Base-by-base conservation (phyloP, 2,797 vertebrate genomes). In the Setipinna tenuifilis region DNA sequence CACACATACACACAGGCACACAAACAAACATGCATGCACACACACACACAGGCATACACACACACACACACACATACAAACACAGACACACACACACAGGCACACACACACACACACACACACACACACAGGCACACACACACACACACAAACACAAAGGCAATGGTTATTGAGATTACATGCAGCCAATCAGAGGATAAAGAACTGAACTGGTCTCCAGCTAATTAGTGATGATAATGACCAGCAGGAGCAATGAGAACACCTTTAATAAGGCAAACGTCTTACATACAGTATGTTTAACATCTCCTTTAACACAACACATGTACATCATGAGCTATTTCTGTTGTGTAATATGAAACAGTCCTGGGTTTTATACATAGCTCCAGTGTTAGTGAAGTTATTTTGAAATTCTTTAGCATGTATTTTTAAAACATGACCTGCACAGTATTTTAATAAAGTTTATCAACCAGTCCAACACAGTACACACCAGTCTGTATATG, bases 1-100 rank as follows among this genome's bases (percentile, higher is more conserved):
- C 84, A 87, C n/a, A 83, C 57, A 84, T 57, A 87, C 54, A 87
- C 75, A 88, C 59, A 68, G 17, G 59, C 82, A 84, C 62, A 85
- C 54, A 28, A 12, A 17, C 12, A 58, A 3, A 16, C 54, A 58
- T 2, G 19, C 54, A 58, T 3, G 19, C 82, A 90, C 84, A 87
- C n/a, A 83, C 57, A 84, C 62, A 87, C 54, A 87, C 75, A 88
- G 50, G 59, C 82, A 84, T 48, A 85, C 54, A 28, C 59, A 83
- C 80, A 84, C 6, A 87, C 82, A 90, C 84, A 87, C n/a, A 83
- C 57, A 84, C 62, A 87, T n/a, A n/a, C n/a, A n/a, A n/a, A n/a
- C n/a, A n/a, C n/a, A n/a, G n/a, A 80, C 54, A 87, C 75, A 88
- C 59, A 68, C 82, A 84, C 62, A 85, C 54, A 28, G 44, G 85